phyloP scores from a whole-genome alignment of 1,140 invertebrate genomes.

The Stegodyphus mimosarum region DNA sequence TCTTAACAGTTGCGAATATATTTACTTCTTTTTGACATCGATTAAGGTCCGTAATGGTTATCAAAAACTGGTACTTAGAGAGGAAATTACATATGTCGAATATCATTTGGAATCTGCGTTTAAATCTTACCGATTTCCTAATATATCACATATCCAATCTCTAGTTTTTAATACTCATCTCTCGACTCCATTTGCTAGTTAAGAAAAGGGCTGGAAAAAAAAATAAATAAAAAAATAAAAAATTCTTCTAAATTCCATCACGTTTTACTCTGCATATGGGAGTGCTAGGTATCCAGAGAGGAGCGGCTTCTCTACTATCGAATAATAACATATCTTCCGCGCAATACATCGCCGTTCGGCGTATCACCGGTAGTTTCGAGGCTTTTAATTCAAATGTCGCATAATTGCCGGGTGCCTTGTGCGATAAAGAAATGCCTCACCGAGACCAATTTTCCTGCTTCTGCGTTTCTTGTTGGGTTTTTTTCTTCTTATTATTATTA shows the following conservation, averaged over 20 bases:
- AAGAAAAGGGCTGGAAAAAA: background rate
- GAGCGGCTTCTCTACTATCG: constrained; percentile 39
- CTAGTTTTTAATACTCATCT: too few species aligned
- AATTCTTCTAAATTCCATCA: constrained; percentile 24
- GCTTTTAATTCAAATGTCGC: constrained; percentile 40
- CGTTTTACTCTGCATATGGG: background rate
- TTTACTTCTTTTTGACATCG: too few species aligned
- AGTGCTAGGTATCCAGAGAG: background rate
- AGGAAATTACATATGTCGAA: too few species aligned
- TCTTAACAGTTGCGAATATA: too few species aligned
- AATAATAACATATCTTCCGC: constrained; percentile 35
- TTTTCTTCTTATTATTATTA: constrained; percentile 14
- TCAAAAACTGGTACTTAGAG: too few species aligned
- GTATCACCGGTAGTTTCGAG: constrained; percentile 55
- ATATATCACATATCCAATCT: too few species aligned
- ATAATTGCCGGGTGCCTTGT: constrained; percentile 31
- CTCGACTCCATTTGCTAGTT: too few species aligned
- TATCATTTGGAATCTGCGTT: too few species aligned
- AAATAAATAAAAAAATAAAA: background rate
- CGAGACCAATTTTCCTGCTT: too few species aligned
- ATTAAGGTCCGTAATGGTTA: too few species aligned
- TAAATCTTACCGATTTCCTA: too few species aligned
- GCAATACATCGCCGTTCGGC: constrained; percentile 3
- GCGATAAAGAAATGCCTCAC: constrained; percentile 50
- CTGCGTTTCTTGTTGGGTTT: constrained; percentile 11